Conservation (phyloP, 2,888 invertebrate species). For the Sipha maydis region DNA sequence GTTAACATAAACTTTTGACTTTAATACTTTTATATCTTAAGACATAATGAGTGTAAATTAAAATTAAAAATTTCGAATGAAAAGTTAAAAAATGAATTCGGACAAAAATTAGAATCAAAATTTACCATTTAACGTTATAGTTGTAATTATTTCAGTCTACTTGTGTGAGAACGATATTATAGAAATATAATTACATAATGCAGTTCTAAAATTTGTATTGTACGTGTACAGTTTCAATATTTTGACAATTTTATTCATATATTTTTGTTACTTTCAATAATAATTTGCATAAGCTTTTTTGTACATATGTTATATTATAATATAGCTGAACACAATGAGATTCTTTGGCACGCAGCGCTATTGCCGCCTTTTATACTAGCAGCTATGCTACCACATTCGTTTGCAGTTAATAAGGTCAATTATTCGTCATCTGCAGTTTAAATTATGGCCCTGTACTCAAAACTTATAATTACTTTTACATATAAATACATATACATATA, state of each 20-base stretch:
- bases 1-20: too few species aligned
- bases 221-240: constrained; percentile 46
- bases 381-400: constrained; percentile 41
- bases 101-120: background rate
- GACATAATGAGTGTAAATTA: too few species aligned
- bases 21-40: too few species aligned
- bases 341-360: constrained; percentile 43
- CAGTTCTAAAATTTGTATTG: constrained; percentile 6
- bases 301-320: constrained; percentile 40
- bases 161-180: background rate
- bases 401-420: constrained; percentile 60
- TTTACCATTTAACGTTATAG: background rate
- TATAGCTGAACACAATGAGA: constrained; percentile 44
- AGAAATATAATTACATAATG: background rate
- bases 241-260: constrained; percentile 50
- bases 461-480: constrained; percentile 27
- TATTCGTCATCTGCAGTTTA: constrained; percentile 55
- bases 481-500: background rate
- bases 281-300: constrained; percentile 52
- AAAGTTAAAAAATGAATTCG: background rate
- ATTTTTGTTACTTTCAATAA: constrained; percentile 32
- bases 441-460: constrained; percentile 38
- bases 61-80: too few species aligned
- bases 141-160: background rate
- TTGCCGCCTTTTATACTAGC: constrained; percentile 5